These are phyloP conservation scores for Chymomyza fuscimana DNA, from an alignment of 2,888 invertebrate species.

Conservation along the genomic window DNA sequence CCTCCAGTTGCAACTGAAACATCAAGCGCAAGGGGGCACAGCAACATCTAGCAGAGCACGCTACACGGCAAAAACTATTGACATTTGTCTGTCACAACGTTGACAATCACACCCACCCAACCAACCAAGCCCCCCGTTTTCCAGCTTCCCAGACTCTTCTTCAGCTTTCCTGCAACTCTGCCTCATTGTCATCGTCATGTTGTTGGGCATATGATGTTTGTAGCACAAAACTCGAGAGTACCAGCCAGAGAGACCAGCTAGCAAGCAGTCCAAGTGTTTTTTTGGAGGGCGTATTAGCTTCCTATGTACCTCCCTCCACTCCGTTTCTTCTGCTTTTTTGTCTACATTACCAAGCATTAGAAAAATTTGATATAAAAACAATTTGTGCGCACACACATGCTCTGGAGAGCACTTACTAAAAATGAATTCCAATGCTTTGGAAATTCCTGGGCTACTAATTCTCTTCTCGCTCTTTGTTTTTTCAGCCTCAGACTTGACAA, in stretches of 20 bases:
- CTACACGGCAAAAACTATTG: conserved; percentile 47
- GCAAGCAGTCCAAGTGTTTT: too few relatives aligned
- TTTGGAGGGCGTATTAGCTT: conserved; percentile 45
- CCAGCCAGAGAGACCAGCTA: too few relatives aligned
- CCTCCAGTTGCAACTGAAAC: conserved; percentile 27
- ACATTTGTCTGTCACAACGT: conserved; percentile 69
- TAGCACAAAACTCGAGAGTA: too few relatives aligned
- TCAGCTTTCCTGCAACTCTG: neutral
- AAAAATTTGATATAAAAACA: conserved; percentile 55
- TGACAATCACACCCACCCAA: conserved; percentile 29
- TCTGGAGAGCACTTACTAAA: neutral
- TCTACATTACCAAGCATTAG: conserved; percentile 10
- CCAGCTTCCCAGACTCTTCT: neutral
- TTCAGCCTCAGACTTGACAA: neutral
- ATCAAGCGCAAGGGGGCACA: conserved; percentile 3
- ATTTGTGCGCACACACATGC: conserved; percentile 41
- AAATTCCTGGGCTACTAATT: neutral
- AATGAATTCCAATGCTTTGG: neutral
- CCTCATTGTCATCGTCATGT: neutral
- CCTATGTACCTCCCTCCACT: conserved; percentile 34
- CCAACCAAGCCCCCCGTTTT: neutral
- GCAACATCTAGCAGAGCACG: too few relatives aligned
- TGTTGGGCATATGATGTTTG: neutral
- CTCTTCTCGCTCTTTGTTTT: neutral
- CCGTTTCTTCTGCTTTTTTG: neutral